phyloP scores from a whole-genome alignment of 2,888 invertebrate genomes.

The Drosophila infuscata region DNA sequence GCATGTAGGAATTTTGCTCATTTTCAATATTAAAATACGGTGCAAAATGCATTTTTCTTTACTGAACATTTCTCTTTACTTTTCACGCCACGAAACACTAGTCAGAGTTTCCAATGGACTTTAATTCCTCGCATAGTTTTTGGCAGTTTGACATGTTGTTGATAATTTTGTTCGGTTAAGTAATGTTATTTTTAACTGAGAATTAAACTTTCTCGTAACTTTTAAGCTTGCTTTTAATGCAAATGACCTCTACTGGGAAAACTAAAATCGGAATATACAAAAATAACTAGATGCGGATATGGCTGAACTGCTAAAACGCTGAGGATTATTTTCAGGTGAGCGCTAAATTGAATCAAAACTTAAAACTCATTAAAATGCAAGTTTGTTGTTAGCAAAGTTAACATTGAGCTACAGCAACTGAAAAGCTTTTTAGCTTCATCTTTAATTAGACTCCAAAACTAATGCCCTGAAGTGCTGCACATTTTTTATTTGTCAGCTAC shows the following conservation, averaged over 20 bases:
- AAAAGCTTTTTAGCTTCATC: slow-evolving; percentile 54
- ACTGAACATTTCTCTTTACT: neutral
- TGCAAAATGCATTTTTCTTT: neutral
- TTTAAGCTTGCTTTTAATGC: slow-evolving; percentile 51
- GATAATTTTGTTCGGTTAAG: slow-evolving; percentile 55
- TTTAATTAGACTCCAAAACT: slow-evolving; percentile 45
- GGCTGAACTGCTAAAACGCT: slow-evolving; percentile 35
- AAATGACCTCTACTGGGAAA: slow-evolving; percentile 55
- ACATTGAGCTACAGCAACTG: slow-evolving; percentile 23
- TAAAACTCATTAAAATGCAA: slow-evolving; percentile 67
- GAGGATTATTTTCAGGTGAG: slow-evolving; percentile 60
- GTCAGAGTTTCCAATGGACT: slow-evolving; percentile 26
- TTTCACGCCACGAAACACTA: slow-evolving; percentile 15
- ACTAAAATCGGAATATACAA: slow-evolving; percentile 33
- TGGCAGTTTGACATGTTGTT: slow-evolving; percentile 76
- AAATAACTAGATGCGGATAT: slow-evolving; percentile 18
- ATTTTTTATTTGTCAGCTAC: slow-evolving; percentile 14
- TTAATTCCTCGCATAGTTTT: slow-evolving; percentile 54
- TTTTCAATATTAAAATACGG: neutral
- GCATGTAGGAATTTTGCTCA: neutral
- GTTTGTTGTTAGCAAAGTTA: slow-evolving; percentile 48
- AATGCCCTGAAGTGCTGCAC: slow-evolving; percentile 40
- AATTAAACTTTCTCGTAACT: slow-evolving; percentile 46
- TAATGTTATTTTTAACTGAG: slow-evolving; percentile 62
- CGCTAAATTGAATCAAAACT: slow-evolving; percentile 72